Evolutionary conservation across 2,797 vertebrate genomes (phyloP).

Genomic region (Diplodus puntazzo): DNA sequence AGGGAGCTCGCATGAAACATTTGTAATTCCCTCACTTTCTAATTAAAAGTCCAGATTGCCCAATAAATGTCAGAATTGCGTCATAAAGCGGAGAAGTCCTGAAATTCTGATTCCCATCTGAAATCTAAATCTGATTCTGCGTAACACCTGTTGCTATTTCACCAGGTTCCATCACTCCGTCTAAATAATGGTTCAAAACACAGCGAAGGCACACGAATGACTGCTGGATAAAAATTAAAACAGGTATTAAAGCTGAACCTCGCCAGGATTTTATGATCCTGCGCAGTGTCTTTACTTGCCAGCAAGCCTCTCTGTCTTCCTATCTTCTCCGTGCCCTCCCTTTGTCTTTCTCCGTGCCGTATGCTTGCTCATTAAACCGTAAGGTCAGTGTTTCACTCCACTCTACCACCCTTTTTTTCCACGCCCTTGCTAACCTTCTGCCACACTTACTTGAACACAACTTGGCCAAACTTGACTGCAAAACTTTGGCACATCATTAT

Average conservation of each 20-base stretch:
- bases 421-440: slow-evolving; percentile 67
- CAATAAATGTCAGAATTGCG: slow-evolving; percentile 73
- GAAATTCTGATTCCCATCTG: slow-evolving; percentile 60
- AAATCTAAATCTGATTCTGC: slow-evolving; percentile 24
- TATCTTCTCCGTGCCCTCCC: slow-evolving; percentile 44
- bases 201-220: neutral
- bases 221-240: slow-evolving; percentile 34
- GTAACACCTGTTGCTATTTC: slow-evolving; percentile 68
- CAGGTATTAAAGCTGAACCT: slow-evolving; percentile 25
- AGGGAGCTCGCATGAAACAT: slow-evolving; percentile 62
- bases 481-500: slow-evolving; percentile 76
- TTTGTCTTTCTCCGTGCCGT: slow-evolving; percentile 61
- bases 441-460: slow-evolving; percentile 65
- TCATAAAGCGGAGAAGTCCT: slow-evolving; percentile 62
- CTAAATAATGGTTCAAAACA: slow-evolving; percentile 12
- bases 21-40: slow-evolving; percentile 70
- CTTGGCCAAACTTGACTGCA: slow-evolving; percentile 67
- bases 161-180: slow-evolving; percentile 50
- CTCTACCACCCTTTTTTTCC: slow-evolving; percentile 64
- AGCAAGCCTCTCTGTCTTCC: slow-evolving; percentile 47
- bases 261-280: slow-evolving; percentile 38
- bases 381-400: slow-evolving; percentile 61
- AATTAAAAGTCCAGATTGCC: slow-evolving; percentile 78
- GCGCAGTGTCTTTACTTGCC: slow-evolving; percentile 47
- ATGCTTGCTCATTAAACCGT: slow-evolving; percentile 75